Evolutionary conservation across 2,797 vertebrate species (phyloP).

Genomic region (Vipera ursinii): DNA sequence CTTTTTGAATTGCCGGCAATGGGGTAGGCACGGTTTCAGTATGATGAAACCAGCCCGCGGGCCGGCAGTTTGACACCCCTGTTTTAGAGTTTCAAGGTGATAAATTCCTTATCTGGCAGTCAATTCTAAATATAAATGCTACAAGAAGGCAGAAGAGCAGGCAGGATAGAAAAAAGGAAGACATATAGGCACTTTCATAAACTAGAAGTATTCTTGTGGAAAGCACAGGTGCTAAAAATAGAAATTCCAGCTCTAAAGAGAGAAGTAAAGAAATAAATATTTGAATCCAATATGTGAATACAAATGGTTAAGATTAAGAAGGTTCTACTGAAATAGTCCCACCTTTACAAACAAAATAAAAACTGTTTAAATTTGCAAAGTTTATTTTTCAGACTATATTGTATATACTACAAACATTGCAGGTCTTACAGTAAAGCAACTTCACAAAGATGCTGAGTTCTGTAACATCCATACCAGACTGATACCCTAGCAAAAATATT

Average conservation of each 20-base stretch:
- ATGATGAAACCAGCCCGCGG: no score
- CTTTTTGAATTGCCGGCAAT: no score
- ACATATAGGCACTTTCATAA: slow-evolving; percentile 59
- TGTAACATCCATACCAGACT: not conserved
- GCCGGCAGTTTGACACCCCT: no score
- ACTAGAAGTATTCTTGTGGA: slow-evolving; percentile 62
- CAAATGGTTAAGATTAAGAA: slow-evolving; percentile 11
- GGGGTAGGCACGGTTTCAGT: no score
- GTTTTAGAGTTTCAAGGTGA: slow-evolving; percentile 54
- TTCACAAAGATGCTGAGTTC: not conserved
- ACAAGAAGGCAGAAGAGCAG: slow-evolving; percentile 62
- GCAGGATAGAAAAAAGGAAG: slow-evolving; percentile 40
- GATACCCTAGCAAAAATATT: not conserved
- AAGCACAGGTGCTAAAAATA: slow-evolving; percentile 49
- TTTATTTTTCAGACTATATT: slow-evolving; percentile 18
- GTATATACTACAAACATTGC: not conserved
- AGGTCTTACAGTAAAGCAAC: slow-evolving; percentile 19
- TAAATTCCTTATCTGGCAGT: slow-evolving; percentile 53
- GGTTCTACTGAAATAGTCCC: slow-evolving; percentile 8
- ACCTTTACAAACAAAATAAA: slow-evolving; percentile 27
- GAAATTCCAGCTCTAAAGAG: slow-evolving; percentile 48
- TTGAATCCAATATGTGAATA: slow-evolving; percentile 28
- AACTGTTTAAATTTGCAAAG: slow-evolving; percentile 24
- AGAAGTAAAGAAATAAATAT: slow-evolving; percentile 51
- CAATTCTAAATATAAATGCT: slow-evolving; percentile 60